phyloP scores from a whole-genome alignment of 2,797 vertebrate genomes.

The Notoglanidium macrostoma region DNA sequence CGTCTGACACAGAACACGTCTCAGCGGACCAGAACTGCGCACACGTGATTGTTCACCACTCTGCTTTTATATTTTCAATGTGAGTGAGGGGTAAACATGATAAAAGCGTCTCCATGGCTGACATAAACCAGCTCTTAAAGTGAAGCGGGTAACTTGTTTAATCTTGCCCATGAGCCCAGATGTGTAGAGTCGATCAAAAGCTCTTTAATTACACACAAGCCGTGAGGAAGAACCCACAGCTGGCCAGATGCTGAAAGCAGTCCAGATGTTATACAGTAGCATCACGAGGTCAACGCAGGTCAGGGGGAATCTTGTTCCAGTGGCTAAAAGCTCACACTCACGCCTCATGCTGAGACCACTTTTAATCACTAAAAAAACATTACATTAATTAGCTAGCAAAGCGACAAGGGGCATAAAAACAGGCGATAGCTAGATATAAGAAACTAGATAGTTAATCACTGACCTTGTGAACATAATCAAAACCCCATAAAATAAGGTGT shows the following conservation, averaged over 20 bases:
- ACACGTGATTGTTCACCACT: background rate
- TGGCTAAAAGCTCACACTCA: background rate
- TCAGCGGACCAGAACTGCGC: background rate
- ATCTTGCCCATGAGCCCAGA: background rate
- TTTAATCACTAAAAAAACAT: background rate
- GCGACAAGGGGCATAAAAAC: background rate
- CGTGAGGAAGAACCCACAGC: background rate
- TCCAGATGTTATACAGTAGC: slow-evolving; percentile 8
- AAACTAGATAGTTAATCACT: no score
- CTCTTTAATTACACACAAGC: background rate
- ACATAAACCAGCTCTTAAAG: background rate
- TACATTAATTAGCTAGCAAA: background rate
- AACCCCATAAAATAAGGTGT: no score
- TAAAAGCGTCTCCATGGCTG: background rate
- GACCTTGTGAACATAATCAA: background rate
- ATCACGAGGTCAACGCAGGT: background rate
- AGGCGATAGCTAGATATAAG: no score
- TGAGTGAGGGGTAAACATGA: background rate
- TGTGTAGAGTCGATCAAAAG: background rate
- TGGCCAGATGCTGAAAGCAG: background rate
- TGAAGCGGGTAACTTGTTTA: background rate
- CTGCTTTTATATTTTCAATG: background rate
- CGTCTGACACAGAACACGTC: background rate
- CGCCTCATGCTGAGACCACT: background rate
- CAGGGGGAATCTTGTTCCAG: background rate